These are phyloP conservation scores for Agrochola lota DNA, from an alignment of 2,888 invertebrate genomes.

Conservation along the genomic window DNA sequence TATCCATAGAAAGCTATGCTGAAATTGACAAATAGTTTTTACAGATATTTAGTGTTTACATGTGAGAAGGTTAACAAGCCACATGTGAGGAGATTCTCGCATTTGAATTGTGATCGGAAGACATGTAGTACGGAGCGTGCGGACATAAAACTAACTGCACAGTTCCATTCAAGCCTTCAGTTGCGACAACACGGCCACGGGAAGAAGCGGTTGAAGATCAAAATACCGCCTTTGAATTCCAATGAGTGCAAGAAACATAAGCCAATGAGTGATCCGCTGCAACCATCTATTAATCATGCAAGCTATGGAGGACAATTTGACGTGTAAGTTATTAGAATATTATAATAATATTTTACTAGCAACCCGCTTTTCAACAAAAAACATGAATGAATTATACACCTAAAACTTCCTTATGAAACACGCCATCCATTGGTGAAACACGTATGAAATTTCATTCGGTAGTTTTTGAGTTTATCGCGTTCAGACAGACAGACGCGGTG, in stretches of 20 bases:
- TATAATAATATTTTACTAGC: not conserved
- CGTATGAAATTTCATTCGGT: no score
- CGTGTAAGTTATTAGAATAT: slow-evolving; percentile 75
- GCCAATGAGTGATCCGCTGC: slow-evolving; percentile 82
- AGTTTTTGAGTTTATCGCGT: no score
- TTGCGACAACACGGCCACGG: slow-evolving; percentile 71
- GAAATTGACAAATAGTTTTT: slow-evolving; percentile 88
- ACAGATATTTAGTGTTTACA: slow-evolving; percentile 84
- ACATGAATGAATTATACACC: no score
- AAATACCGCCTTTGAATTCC: slow-evolving; percentile 72
- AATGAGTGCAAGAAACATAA: slow-evolving; percentile 72
- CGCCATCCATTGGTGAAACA: no score
- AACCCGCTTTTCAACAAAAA: no score
- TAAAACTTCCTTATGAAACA: no score
- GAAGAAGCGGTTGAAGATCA: slow-evolving; percentile 74
- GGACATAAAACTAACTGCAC: slow-evolving; percentile 52
- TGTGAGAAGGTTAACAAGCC: slow-evolving; percentile 76
- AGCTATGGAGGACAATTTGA: slow-evolving; percentile 81
- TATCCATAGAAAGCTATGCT: slow-evolving; percentile 84
- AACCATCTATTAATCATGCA: slow-evolving; percentile 76
- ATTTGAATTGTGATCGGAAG: slow-evolving; percentile 77
- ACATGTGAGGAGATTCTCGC: slow-evolving; percentile 77
- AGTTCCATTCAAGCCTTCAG: slow-evolving; percentile 68
- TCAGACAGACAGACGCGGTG: no score
- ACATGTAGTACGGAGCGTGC: slow-evolving; percentile 72